A percentile compares a stretch with the other conserved stretches of the same genome.
Evolutionary conservation across 2,797 vertebrate species (phyloP).

Genomic region (Toxotes lorentzi): DNA sequence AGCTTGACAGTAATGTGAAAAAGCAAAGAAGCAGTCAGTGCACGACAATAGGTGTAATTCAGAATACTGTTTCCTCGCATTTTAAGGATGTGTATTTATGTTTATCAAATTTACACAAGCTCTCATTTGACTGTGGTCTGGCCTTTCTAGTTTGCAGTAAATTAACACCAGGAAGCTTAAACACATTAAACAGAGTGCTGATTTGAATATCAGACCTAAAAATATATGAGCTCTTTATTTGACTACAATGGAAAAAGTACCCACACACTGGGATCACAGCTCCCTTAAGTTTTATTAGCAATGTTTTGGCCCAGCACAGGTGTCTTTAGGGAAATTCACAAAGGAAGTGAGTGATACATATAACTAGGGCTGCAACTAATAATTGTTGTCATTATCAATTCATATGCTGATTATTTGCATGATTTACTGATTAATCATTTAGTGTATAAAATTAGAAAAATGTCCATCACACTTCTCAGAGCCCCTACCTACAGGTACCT

Average conservation of each 20-base stretch:
- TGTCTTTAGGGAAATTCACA: not conserved
- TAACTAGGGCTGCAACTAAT: not conserved
- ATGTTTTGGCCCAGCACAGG: conserved; percentile 5
- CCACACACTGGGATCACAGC: not conserved
- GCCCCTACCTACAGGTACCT: not conserved
- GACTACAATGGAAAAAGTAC: not conserved
- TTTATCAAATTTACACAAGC: not conserved
- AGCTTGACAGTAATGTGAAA: not conserved
- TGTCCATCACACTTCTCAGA: not conserved
- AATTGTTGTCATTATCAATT: conserved; percentile 3
- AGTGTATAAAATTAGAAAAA: not conserved
- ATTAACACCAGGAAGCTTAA: not conserved
- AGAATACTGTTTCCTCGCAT: not conserved
- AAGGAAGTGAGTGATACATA: not conserved
- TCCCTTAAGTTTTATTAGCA: conserved; percentile 14
- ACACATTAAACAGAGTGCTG: not conserved
- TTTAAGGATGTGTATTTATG: not conserved
- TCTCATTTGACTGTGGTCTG: not conserved
- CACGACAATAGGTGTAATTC: not conserved
- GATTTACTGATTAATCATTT: not conserved
- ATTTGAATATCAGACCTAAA: not conserved
- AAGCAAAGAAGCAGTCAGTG: not conserved
- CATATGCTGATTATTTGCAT: not conserved
- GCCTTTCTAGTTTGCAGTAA: not conserved
- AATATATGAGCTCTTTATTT: not conserved